Conservation (phyloP, 2,797 vertebrate genomes). For the Morelia viridis region DNA sequence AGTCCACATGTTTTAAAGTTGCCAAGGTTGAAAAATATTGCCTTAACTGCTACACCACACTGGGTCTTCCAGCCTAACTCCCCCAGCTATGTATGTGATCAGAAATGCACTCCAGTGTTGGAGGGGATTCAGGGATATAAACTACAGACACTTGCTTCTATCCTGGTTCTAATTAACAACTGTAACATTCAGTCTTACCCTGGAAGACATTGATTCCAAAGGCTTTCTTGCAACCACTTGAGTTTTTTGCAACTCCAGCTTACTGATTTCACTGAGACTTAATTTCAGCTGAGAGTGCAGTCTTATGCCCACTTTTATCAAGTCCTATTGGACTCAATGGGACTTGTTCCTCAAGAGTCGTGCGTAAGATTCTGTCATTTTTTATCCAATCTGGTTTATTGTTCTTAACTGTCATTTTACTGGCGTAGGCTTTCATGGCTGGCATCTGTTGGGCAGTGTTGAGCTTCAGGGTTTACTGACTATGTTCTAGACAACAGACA, state of each 20-base stretch:
- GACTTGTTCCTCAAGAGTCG: not conserved
- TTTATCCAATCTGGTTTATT: not conserved
- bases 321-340: not conserved
- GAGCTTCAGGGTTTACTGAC: not conserved
- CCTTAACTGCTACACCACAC: not conserved
- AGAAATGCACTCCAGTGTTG: not conserved
- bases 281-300: not conserved
- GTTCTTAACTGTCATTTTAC: not conserved
- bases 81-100: not conserved
- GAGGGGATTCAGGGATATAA: not conserved
- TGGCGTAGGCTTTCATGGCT: not conserved
- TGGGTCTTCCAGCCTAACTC: not conserved
- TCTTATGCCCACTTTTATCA: not conserved
- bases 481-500: not conserved
- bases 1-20: not conserved
- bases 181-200: not conserved
- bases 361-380: not conserved
- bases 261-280: not conserved
- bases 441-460: not conserved
- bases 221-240: not conserved
- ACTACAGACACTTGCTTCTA: not conserved
- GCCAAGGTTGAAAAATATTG: no score
- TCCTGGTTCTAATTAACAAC: not conserved
- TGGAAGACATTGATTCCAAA: not conserved
- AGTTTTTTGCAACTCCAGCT: not conserved